phyloP scores from a whole-genome alignment of 2,113 vertebrate species.

The Agapornis roseicollis region DNA sequence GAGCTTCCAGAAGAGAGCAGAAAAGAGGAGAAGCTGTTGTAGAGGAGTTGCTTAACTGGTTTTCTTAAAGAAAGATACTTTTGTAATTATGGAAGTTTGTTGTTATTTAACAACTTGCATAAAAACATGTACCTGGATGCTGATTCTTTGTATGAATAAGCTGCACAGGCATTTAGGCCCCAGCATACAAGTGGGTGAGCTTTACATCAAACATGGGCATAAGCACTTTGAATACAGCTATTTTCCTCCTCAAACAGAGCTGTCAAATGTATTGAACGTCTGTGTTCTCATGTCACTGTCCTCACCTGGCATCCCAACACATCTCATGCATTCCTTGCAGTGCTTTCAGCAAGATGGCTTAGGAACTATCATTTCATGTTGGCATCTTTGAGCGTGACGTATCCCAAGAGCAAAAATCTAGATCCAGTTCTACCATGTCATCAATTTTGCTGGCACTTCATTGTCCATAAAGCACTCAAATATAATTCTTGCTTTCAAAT shows the following conservation, averaged over 20 bases:
- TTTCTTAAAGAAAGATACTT: background rate
- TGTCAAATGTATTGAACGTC: background rate
- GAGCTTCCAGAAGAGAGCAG: background rate
- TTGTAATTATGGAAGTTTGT: background rate
- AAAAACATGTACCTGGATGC: background rate
- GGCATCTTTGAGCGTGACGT: slow-evolving; percentile 48
- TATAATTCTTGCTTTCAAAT: slow-evolving; percentile 76
- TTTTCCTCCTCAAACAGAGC: background rate
- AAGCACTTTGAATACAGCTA: background rate
- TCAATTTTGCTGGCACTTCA: slow-evolving; percentile 60
- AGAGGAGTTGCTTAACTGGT: background rate
- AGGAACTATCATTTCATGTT: slow-evolving; percentile 34
- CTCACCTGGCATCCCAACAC: slow-evolving; percentile 7
- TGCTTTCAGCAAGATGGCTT: slow-evolving; percentile 23
- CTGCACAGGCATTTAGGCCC: background rate
- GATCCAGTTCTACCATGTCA: slow-evolving; percentile 50
- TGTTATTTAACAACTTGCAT: background rate
- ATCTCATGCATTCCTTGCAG: background rate
- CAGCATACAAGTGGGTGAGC: background rate
- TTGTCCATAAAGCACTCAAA: slow-evolving; percentile 69
- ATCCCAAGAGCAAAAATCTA: slow-evolving; percentile 26
- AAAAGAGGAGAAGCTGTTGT: background rate
- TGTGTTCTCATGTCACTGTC: background rate
- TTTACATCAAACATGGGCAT: background rate
- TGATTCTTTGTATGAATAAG: background rate